Evolutionary conservation across 2,797 vertebrate species (phyloP), one percentile per base, ranked within the genome.

Genomic region (Limnodromus scolopaceus): DNA sequence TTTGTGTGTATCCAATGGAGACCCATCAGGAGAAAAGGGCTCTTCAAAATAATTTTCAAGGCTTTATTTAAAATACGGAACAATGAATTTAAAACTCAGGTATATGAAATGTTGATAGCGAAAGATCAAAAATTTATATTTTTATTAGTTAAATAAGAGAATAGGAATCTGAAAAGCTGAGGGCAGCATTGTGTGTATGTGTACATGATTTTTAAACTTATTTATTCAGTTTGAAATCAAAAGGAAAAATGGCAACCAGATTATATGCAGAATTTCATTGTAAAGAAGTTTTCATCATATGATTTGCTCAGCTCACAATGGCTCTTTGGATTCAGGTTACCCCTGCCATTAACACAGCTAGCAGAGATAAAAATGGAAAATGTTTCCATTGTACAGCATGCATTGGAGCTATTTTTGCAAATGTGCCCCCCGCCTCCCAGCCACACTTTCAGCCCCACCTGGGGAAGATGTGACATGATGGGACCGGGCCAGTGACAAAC

Each of bases 401-500:
- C 24, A 23, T n/a, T 41, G 61, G 80, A 93, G 16, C 69, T 94
- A 87, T 57, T 96, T 97, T 96, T 93, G 91, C 54, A 66, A 69
- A 51, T 6, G 1, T 41, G 41, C 68, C 19, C 11, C 72, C 10
- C 76, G 72, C 11, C 76, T 77, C 76, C 53, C 84, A 70, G 79
- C 53, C 58, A 64, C 34, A 78, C 63, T 95, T 83, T 48, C 83
- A 87, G 82, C 86, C 23, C 60, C 79, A 92, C 58, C 78, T 92
- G 87, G 60, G 64, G 91, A 97, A 93, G 88, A 95, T 34, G 65
- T 0, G 13, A 82, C 64, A 87, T 24, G 30, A 78, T 85, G 94
- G 77, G 9, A 4, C 81, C 54, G 32, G 93, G 93, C 87, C 75
- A 90, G 89, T 96, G 96, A 96, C 95, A 98, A 97, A 97, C 83